Conservation (phyloP, 2,888 invertebrate genomes). For the Panopea generosa region DNA sequence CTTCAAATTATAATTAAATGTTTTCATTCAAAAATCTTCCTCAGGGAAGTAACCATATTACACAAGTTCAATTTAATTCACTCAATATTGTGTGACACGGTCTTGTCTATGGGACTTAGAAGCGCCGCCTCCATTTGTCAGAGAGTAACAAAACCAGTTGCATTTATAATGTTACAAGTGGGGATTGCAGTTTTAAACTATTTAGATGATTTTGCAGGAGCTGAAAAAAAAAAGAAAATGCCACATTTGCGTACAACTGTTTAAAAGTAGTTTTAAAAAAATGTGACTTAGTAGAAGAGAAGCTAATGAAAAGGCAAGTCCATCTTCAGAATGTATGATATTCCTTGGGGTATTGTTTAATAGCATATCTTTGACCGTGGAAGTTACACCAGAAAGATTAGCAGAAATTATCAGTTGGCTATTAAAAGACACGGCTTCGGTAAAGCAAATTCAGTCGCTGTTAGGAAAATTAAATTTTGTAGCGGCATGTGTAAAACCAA, state of each 20-base stretch:
- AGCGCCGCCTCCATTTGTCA: constrained; percentile 31
- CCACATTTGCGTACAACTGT: constrained; percentile 15
- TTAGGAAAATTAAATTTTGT: constrained; percentile 44
- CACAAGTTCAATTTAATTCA: too few relatives aligned
- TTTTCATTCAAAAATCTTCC: too few relatives aligned
- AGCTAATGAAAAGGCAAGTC: background rate
- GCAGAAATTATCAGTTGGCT: constrained; percentile 36
- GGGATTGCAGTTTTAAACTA: constrained; percentile 26
- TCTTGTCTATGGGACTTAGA: constrained; percentile 24
- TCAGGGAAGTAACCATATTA: too few relatives aligned
- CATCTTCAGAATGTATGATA: constrained; percentile 10
- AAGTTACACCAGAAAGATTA: constrained; percentile 17
- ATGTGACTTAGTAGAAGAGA: constrained; percentile 28
- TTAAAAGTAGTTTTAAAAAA: constrained; percentile 5
- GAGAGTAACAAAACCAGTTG: constrained; percentile 17
- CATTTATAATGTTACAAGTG: constrained; percentile 18
- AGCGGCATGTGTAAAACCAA: constrained; percentile 22
- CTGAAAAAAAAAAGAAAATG: constrained; percentile 7
- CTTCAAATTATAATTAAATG: too few relatives aligned
- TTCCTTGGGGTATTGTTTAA: constrained; percentile 31
- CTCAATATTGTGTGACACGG: too few relatives aligned
- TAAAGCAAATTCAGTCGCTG: constrained; percentile 31
- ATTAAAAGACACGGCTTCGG: constrained; percentile 5
- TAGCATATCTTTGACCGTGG: constrained; percentile 16
- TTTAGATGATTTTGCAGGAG: constrained; percentile 5